phyloP scores from a whole-genome alignment of 2,888 invertebrate genomes.

The Tinea trinotella region DNA sequence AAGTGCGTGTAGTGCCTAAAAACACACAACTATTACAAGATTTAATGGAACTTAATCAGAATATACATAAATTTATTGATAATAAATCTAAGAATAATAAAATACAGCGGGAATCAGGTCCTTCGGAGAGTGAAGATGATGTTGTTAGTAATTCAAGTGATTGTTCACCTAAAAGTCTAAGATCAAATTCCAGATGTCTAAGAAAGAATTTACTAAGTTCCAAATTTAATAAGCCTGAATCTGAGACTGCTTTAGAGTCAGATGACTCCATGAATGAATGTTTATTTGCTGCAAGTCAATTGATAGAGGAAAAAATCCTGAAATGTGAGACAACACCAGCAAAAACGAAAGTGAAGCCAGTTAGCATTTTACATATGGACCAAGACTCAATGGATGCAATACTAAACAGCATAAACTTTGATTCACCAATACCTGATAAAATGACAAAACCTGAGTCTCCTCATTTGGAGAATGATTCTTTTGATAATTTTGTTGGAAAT shows the following conservation, averaged over 20 bases:
- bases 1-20: constrained; percentile 40
- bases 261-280: constrained; percentile 69
- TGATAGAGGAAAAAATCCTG: constrained; percentile 54
- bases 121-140: constrained; percentile 54
- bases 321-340: constrained; percentile 31
- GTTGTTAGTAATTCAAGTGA: constrained; percentile 49
- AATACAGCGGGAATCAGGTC: constrained; percentile 23
- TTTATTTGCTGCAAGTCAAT: constrained; percentile 59
- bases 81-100: constrained; percentile 33
- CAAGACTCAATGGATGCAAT: constrained; percentile 58
- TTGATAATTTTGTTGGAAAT: constrained; percentile 57
- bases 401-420: constrained; percentile 48
- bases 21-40: constrained; percentile 55
- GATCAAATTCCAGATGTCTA: constrained; percentile 42
- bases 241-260: constrained; percentile 54
- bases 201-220: constrained; percentile 59
- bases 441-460: constrained; percentile 42
- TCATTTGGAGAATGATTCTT: constrained; percentile 55
- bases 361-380: constrained; percentile 40
- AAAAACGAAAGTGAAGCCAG: constrained; percentile 30
- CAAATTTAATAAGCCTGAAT: constrained; percentile 49
- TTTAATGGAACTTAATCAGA: constrained; percentile 56
- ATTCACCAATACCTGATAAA: constrained; percentile 41
- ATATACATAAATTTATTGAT: constrained; percentile 47
- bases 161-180: constrained; percentile 47